A percentile compares a stretch with the other conserved stretches of the same genome.
phyloP scores from a whole-genome alignment of 2,113 vertebrate species.

The Paraplagusia blochii region DNA sequence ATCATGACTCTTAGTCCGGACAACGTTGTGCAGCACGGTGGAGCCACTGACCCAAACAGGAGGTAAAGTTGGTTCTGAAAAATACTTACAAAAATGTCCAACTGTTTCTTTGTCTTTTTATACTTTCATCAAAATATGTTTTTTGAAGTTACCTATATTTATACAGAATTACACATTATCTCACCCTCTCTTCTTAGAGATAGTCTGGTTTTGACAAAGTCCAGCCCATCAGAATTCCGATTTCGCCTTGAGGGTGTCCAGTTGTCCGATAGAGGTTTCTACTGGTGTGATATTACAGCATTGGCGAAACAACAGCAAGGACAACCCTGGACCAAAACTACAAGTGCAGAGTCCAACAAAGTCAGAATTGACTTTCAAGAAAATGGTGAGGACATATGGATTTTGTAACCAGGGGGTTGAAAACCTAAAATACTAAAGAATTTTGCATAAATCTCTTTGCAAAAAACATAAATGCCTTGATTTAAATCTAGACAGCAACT shows the following conservation, averaged over 20 bases:
- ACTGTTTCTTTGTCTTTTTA: no score
- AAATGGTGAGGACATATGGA: slow-evolving; percentile 74
- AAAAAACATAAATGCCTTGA: no score
- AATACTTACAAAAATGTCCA: no score
- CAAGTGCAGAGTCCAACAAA: slow-evolving; percentile 84
- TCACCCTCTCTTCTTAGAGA: slow-evolving; percentile 65
- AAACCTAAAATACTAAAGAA: no score
- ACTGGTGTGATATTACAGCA: slow-evolving; percentile 87
- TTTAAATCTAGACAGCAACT: no score
- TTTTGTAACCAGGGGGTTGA: not conserved
- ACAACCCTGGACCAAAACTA: slow-evolving; percentile 79
- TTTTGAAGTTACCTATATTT: no score
- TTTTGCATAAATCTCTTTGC: no score
- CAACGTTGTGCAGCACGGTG: slow-evolving; percentile 82
- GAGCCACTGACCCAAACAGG: slow-evolving; percentile 79
- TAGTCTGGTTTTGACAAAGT: slow-evolving; percentile 86
- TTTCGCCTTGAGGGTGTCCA: slow-evolving; percentile 90
- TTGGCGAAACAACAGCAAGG: slow-evolving; percentile 82
- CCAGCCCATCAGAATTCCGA: slow-evolving; percentile 83
- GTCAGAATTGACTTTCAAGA: slow-evolving; percentile 86
- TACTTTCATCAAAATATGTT: no score
- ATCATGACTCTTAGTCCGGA: slow-evolving; percentile 88
- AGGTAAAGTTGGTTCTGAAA: slow-evolving; percentile 32
- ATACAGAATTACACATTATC: no score
- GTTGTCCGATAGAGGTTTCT: slow-evolving; percentile 84